Evolutionary conservation across 2,113 vertebrate genomes (phyloP), one percentile per base, ranked within the genome.

Genomic region (Gallinago media): DNA sequence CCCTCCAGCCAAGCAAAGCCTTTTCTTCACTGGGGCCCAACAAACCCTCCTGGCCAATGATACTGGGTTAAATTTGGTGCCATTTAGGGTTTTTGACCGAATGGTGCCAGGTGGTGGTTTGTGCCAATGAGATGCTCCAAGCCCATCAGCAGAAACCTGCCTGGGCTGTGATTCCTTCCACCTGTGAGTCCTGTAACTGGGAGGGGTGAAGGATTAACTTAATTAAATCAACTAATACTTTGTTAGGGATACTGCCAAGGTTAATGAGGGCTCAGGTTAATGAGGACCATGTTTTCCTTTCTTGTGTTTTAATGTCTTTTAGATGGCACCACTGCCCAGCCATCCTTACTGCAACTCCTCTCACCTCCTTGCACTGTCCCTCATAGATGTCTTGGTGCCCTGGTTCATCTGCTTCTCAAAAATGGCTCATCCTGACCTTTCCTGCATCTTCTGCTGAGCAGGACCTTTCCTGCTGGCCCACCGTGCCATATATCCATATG

Each of bases 191-290:
- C 68, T 75, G 81, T 75, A 88, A 36, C 25, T 73, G 76, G 61
- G n/a, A 77, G 18, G 88, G 75, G 83, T 72, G 80, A 92, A 94
- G 70, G 83, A 96, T 96, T 92, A 92, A 85, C 6, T 89, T 91
- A 89, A 96, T 94, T 86, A 92, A 86, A 95, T 95, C 86, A 72
- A 47, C 70, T 91, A 92, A 89, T 86, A 77, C 88, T 88, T 89
- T 71, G 66, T 89, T 80, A 93, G 47, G 25, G 70, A 73, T 88
- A 67, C 29, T 62, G 38, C 32, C 63, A 91, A 85, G 82, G 74
- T 83, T 93, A 89, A 85, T 23, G 49, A 92, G 62, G 78, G 62
- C 78, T 79, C 62, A 93, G 54, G 78, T 77, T 96, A 90, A 82
- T 15, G 62, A 94, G 54, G 38, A 76, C 66, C 3, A 5, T 80